phyloP scores from a whole-genome alignment of 1,140 invertebrate genomes.

The Drosophila pandora region DNA sequence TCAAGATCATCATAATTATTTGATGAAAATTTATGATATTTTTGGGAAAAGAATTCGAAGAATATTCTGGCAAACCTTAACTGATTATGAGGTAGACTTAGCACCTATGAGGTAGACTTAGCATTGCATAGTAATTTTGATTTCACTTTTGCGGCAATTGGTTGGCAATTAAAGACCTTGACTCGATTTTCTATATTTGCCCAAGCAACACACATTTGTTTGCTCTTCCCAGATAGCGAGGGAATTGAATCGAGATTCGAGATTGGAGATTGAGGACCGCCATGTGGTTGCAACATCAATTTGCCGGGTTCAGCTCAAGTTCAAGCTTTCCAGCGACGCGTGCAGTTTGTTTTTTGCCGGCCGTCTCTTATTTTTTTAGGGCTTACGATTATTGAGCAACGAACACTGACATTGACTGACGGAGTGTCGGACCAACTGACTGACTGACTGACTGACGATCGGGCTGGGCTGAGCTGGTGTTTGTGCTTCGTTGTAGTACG shows the following conservation, averaged over 20 bases:
- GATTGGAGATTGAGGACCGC: constrained; percentile 26
- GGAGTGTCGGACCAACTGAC: constrained; percentile 6
- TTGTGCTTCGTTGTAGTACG: constrained; percentile 3
- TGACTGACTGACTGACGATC: constrained; percentile 18
- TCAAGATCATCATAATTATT: constrained; percentile 31
- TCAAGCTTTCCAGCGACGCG: constrained; percentile 44
- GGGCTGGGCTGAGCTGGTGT: constrained; percentile 16
- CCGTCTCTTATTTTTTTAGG: constrained; percentile 26
- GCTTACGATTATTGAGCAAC: constrained; percentile 61
- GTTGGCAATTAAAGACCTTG: constrained; percentile 64
- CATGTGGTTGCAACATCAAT: constrained; percentile 53
- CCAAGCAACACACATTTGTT: constrained; percentile 26
- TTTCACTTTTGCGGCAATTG: constrained; percentile 58
- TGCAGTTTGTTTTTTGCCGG: constrained; percentile 25
- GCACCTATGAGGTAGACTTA: not conserved
- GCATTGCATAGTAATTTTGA: constrained; percentile 25
- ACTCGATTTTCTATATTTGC: constrained; percentile 44
- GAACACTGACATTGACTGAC: constrained; percentile 55
- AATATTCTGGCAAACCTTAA: not conserved
- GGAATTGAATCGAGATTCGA: constrained; percentile 29
- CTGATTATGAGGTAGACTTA: not conserved
- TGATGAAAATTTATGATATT: constrained; percentile 41
- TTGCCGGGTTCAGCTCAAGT: constrained; percentile 60
- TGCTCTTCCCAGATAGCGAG: constrained; percentile 21
- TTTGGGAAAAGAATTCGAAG: not conserved